These are phyloP conservation scores for Drosophila parthenogenetica DNA, from an alignment of 2,888 invertebrate genomes.

Conservation along the genomic window DNA sequence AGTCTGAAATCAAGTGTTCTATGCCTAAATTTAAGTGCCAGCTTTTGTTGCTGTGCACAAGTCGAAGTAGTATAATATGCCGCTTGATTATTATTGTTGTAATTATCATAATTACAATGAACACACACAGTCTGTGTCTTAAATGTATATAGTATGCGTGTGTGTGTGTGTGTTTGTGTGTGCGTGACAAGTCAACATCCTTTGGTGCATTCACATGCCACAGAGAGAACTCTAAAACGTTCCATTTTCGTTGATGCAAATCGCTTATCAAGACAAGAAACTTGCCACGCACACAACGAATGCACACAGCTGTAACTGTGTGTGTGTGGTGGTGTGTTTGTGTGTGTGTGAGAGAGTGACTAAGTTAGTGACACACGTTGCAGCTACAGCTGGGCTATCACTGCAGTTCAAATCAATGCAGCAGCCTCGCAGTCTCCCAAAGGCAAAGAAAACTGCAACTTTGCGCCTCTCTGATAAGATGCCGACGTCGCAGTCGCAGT, in stretches of 20 bases:
- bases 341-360: conserved; percentile 47
- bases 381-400: conserved; percentile 64
- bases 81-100: conserved; percentile 48
- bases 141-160: neutral
- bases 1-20: neutral
- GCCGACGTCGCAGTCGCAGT: conserved; percentile 40
- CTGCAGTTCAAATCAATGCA: conserved; percentile 54
- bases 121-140: conserved; percentile 6
- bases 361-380: conserved; percentile 64
- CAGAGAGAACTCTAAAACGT: conserved; percentile 64
- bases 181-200: conserved; percentile 80
- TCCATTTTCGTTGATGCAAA: conserved; percentile 78
- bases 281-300: conserved; percentile 46
- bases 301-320: conserved; percentile 16
- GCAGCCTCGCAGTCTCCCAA: conserved; percentile 66
- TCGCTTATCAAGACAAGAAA: conserved; percentile 71
- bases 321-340: conserved; percentile 13
- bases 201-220: conserved; percentile 78
- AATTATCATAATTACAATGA: conserved; percentile 61
- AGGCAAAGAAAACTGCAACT: conserved; percentile 50
- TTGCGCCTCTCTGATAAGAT: conserved; percentile 63
- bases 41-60: neutral
- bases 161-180: conserved; percentile 15
- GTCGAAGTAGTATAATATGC: conserved; percentile 34
- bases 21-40: neutral